Evolutionary conservation across 2,113 vertebrate genomes (phyloP).

Genomic region (Datnioides undecimradiatus): DNA sequence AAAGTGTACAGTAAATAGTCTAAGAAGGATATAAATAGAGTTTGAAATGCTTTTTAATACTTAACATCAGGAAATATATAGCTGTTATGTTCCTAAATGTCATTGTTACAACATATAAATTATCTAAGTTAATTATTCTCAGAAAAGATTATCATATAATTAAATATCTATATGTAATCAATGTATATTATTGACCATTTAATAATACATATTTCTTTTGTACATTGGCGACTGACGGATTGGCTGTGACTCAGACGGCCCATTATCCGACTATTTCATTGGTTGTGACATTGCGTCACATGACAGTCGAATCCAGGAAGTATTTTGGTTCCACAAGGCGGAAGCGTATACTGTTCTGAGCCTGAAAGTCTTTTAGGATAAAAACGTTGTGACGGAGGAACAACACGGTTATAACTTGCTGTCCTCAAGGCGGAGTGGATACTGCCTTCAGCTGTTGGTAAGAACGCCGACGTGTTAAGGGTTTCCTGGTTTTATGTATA

Average conservation of each 20-base stretch:
- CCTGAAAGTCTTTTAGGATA: conserved; percentile 38
- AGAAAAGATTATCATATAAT: too few relatives aligned
- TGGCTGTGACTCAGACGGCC: background rate
- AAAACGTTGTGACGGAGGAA: conserved; percentile 8
- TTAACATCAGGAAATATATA: too few relatives aligned
- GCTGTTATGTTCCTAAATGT: too few relatives aligned
- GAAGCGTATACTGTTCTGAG: conserved; percentile 60
- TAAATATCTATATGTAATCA: too few relatives aligned
- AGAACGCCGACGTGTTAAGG: background rate
- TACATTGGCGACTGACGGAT: background rate
- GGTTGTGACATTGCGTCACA: conserved; percentile 52
- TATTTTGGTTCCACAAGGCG: conserved; percentile 70
- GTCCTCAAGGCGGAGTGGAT: background rate
- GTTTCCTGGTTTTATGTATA: background rate
- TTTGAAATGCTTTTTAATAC: too few relatives aligned
- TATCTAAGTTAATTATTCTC: too few relatives aligned
- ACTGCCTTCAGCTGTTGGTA: conserved; percentile 33
- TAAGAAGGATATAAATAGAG: too few relatives aligned
- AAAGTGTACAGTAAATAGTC: too few relatives aligned
- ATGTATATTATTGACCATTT: too few relatives aligned
- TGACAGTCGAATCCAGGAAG: conserved; percentile 72
- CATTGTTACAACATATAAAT: too few relatives aligned
- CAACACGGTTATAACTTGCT: background rate
- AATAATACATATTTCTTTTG: too few relatives aligned
- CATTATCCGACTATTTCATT: conserved; percentile 42